Evolutionary conservation across 2,797 vertebrate genomes (phyloP).

Genomic region (Poliocrania exsul): DNA sequence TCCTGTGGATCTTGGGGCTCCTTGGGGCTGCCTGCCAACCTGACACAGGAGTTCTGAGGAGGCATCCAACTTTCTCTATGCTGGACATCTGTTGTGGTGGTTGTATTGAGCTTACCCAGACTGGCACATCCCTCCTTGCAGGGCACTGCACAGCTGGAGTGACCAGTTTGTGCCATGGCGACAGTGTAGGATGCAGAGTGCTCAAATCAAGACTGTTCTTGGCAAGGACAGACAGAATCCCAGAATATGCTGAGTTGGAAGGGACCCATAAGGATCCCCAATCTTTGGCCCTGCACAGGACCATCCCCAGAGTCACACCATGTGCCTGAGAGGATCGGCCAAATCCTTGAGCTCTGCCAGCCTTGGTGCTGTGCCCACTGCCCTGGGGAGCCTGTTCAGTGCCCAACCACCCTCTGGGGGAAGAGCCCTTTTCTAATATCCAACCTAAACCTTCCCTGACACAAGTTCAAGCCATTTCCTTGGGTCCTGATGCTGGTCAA

Average conservation of each 20-base stretch:
- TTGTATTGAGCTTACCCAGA: background rate
- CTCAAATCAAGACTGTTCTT: background rate
- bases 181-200: background rate
- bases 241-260: background rate
- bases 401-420: background rate
- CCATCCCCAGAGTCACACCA: background rate
- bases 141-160: rapidly evolving
- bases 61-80: background rate
- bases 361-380: background rate
- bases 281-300: background rate
- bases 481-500: background rate
- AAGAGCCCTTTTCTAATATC: background rate
- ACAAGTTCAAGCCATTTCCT: background rate
- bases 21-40: background rate
- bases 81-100: background rate
- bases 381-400: background rate
- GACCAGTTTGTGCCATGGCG: background rate
- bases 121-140: background rate
- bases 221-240: background rate
- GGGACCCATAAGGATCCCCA: background rate
- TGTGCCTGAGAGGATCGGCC: background rate
- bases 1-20: background rate
- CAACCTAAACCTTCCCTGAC: background rate
- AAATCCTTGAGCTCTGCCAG: background rate
- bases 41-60: background rate